Conservation (phyloP, 2,113 vertebrate species). For the Neomonachus schauinslandi region DNA sequence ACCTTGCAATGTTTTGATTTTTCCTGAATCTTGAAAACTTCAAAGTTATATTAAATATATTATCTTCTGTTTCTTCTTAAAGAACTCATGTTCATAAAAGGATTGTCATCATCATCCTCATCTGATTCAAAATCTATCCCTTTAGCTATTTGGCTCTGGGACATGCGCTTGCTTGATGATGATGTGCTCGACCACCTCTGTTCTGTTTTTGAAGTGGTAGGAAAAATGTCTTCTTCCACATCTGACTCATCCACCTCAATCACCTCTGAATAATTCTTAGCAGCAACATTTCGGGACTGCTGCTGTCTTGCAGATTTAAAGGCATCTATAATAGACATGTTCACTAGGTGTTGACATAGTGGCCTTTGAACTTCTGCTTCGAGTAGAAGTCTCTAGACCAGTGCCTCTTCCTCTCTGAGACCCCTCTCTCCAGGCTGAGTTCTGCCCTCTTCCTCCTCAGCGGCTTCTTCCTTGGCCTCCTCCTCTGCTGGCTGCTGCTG, state of each 20-base stretch:
- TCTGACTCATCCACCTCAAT: too few relatives aligned
- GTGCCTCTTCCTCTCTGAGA: conserved; percentile 86
- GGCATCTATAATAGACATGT: conserved; percentile 90
- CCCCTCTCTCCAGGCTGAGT: conserved; percentile 82
- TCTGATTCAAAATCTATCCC: conserved; percentile 92
- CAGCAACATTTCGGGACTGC: too few relatives aligned
- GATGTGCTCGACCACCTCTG: conserved; percentile 72
- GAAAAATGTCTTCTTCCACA: too few relatives aligned
- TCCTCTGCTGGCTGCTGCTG: conserved; percentile 63
- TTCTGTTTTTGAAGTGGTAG: too few relatives aligned
- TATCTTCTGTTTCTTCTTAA: conserved; percentile 85
- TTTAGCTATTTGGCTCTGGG: conserved; percentile 88
- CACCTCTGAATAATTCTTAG: too few relatives aligned
- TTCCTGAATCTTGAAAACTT: conserved; percentile 39
- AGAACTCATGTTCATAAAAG: conserved; percentile 87
- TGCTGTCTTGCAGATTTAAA: too few relatives aligned
- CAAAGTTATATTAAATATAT: conserved; percentile 53
- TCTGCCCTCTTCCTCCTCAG: conserved; percentile 88
- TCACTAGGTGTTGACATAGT: conserved; percentile 83
- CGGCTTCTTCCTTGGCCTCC: conserved; percentile 89
- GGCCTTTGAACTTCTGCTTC: conserved; percentile 86
- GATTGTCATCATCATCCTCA: conserved; percentile 91
- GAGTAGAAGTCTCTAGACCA: conserved; percentile 77
- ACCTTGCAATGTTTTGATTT: not conserved
- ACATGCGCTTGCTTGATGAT: conserved; percentile 81